Conservation (phyloP, 2,888 invertebrate genomes). For the Nasonia oneida region DNA sequence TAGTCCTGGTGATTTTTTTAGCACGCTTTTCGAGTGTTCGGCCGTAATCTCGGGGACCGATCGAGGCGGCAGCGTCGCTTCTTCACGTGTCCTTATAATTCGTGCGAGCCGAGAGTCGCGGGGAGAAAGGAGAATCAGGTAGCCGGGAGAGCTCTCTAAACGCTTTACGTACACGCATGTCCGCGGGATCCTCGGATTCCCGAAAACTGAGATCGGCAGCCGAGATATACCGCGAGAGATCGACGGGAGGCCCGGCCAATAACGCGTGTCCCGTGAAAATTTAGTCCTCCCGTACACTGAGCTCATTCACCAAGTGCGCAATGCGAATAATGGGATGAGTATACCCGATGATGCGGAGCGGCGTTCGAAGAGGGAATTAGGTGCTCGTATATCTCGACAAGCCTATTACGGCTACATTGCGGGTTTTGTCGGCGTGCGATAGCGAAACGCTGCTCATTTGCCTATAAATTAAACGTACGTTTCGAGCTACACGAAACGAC, state of each 20-base stretch:
- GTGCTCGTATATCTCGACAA: constrained; percentile 37
- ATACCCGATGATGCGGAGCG: neutral
- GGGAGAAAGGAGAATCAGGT: neutral
- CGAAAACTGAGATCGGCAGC: constrained; percentile 46
- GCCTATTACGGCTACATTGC: neutral
- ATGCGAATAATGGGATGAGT: constrained; percentile 36
- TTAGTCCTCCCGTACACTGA: constrained; percentile 20
- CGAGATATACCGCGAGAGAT: constrained; percentile 33
- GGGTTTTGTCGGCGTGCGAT: constrained; percentile 38
- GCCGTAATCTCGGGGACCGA: constrained; percentile 43
- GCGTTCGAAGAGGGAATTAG: constrained; percentile 20
- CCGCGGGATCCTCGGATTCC: constrained; percentile 19
- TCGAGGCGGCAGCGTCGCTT: constrained; percentile 24
- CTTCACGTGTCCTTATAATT: constrained; percentile 35
- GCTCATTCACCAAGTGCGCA: constrained; percentile 16
- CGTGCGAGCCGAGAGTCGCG: constrained; percentile 26
- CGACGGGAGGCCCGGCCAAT: constrained; percentile 35
- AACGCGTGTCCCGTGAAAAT: constrained; percentile 52
- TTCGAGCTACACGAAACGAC: neutral
- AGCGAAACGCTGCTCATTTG: constrained; percentile 63
- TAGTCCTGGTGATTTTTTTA: constrained; percentile 47
- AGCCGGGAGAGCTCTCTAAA: constrained; percentile 52
- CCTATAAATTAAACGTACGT: constrained; percentile 65
- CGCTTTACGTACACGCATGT: constrained; percentile 39
- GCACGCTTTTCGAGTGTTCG: constrained; percentile 1